Conservation (phyloP, 2,113 vertebrate species). For the Climacteris rufus region DNA sequence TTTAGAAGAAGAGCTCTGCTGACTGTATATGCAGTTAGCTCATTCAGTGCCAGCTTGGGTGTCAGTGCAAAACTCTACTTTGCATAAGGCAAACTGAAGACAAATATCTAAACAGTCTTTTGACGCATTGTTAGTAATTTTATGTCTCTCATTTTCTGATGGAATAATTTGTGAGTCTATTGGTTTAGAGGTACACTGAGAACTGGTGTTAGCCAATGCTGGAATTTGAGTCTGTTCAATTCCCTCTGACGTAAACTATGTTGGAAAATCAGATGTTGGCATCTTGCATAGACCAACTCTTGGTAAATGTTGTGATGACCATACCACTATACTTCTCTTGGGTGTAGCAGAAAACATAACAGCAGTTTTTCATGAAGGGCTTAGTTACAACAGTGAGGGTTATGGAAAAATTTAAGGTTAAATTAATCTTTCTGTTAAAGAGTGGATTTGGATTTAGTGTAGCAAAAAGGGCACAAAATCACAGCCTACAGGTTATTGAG, state of each 20-base stretch:
- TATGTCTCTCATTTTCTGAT: neutral
- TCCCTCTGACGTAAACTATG: neutral
- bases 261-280: neutral
- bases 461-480: neutral
- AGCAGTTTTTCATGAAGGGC: neutral
- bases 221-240: neutral
- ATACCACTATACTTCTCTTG: neutral
- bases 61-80: neutral
- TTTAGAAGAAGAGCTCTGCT: neutral
- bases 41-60: neutral
- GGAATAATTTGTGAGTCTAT: neutral
- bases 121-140: neutral
- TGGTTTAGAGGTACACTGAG: neutral
- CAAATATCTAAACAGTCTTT: neutral
- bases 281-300: neutral
- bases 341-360: neutral
- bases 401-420: neutral
- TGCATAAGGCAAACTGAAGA: neutral
- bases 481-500: neutral
- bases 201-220: accelerated
- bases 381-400: neutral
- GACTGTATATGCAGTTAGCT: neutral
- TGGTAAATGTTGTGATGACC: neutral
- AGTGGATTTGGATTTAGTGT: neutral
- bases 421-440: neutral